Conservation (phyloP, 2,797 vertebrate genomes). For the Lepilemur septentrionalis region DNA sequence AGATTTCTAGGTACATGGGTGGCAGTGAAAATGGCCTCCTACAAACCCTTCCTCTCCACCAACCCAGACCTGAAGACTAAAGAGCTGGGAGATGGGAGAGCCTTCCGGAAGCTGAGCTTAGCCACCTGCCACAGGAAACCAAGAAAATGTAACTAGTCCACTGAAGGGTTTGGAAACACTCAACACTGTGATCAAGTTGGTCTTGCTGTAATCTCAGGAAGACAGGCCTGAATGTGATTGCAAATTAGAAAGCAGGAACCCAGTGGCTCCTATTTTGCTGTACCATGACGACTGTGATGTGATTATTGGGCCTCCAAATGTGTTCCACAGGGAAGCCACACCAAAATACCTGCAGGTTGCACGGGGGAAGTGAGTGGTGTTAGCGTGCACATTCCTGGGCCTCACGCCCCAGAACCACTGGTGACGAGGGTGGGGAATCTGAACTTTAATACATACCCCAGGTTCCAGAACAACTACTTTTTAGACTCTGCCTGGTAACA, state of each 20-base stretch:
- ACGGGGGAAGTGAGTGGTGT: neutral
- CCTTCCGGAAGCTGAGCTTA: neutral
- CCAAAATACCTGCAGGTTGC: neutral
- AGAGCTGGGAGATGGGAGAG: neutral
- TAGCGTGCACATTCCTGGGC: neutral
- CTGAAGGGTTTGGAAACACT: neutral
- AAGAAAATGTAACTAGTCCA: neutral
- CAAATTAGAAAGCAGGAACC: neutral
- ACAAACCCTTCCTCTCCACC: neutral
- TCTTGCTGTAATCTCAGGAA: neutral
- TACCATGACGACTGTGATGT: fast-evolving
- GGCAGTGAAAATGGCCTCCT: neutral
- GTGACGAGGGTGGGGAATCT: neutral
- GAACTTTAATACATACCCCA: neutral
- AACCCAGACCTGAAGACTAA: neutral
- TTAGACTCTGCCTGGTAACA: neutral
- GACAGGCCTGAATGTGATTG: neutral
- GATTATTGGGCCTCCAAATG: fast-evolving
- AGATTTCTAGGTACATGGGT: neutral
- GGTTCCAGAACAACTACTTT: neutral
- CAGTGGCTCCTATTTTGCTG: fast-evolving
- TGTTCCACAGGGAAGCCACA: neutral
- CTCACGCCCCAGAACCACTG: neutral
- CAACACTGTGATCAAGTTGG: neutral
- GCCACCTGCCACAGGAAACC: neutral